Conservation (phyloP, 2,797 vertebrate genomes). For the Esox lucius region DNA sequence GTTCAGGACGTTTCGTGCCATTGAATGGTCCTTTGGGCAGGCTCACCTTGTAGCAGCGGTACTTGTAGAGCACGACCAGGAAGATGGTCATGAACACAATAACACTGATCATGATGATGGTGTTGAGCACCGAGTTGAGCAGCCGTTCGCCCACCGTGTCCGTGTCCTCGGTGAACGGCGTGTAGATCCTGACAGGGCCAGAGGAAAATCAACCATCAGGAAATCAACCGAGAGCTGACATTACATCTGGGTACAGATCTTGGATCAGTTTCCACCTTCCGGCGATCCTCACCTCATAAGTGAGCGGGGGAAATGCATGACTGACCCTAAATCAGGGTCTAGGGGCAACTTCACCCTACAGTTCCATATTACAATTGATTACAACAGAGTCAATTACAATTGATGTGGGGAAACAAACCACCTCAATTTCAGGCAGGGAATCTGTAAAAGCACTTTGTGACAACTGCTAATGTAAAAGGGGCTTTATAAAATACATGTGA, state of each 20-base stretch:
- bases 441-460: too few species aligned
- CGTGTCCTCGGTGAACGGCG: slow-evolving; percentile 91
- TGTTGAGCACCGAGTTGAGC: slow-evolving; percentile 91
- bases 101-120: slow-evolving; percentile 94
- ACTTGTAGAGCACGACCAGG: slow-evolving; percentile 92
- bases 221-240: neutral
- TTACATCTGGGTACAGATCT: neutral
- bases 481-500: too few species aligned
- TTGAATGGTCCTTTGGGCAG: neutral
- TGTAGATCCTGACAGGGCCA: slow-evolving; percentile 84
- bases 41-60: slow-evolving; percentile 94
- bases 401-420: too few species aligned
- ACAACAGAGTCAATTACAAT: too few species aligned
- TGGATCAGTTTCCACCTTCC: neutral
- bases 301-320: neutral
- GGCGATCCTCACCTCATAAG: neutral
- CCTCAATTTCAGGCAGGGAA: too few species aligned
- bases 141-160: slow-evolving; percentile 86
- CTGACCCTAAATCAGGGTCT: neutral
- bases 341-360: neutral
- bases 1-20: neutral
- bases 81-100: slow-evolving; percentile 94
- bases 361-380: too few species aligned
- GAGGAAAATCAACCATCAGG: neutral
- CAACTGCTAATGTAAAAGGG: too few species aligned